These are phyloP conservation scores for Germaria angustata DNA, from an alignment of 2,888 invertebrate species.

Conservation along the genomic window DNA sequence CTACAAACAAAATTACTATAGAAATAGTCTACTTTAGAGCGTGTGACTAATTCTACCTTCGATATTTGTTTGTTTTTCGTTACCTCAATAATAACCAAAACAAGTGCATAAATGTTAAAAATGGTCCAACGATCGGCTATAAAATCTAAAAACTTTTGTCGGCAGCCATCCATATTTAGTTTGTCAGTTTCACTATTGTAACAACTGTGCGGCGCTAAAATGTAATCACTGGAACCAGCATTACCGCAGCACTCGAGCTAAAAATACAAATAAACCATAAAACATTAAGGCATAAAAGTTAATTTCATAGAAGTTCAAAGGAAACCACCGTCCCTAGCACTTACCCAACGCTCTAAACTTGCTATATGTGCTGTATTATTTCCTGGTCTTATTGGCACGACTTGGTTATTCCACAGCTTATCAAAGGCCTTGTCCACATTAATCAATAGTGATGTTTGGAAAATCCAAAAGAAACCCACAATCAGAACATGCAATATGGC, in stretches of 20 bases:
- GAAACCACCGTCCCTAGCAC: constrained; percentile 21
- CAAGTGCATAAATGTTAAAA: constrained; percentile 72
- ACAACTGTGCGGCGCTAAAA: constrained; percentile 73
- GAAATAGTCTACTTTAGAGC: not conserved
- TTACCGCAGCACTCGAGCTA: constrained; percentile 76
- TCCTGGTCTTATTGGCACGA: constrained; percentile 74
- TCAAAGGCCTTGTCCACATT: constrained; percentile 75
- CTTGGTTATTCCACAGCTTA: constrained; percentile 74
- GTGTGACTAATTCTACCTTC: constrained; percentile 16
- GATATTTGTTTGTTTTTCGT: not conserved
- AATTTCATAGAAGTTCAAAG: constrained; percentile 20
- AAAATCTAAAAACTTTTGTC: constrained; percentile 76
- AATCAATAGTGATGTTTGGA: constrained; percentile 73
- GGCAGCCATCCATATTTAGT: constrained; percentile 74
- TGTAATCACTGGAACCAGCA: constrained; percentile 72
- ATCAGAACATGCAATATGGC: constrained; percentile 72
- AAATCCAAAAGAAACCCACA: constrained; percentile 74
- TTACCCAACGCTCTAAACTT: constrained; percentile 75
- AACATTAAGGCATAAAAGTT: not conserved
- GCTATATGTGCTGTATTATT: constrained; percentile 73
- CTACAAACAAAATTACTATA: not conserved
- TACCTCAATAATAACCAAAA: constrained; percentile 74
- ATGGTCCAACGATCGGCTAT: constrained; percentile 73
- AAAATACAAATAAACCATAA: not conserved
- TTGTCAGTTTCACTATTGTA: constrained; percentile 72